These are phyloP conservation scores for Coryphaenoides rupestris DNA, from an alignment of 2,113 vertebrate genomes.

Conservation along the genomic window DNA sequence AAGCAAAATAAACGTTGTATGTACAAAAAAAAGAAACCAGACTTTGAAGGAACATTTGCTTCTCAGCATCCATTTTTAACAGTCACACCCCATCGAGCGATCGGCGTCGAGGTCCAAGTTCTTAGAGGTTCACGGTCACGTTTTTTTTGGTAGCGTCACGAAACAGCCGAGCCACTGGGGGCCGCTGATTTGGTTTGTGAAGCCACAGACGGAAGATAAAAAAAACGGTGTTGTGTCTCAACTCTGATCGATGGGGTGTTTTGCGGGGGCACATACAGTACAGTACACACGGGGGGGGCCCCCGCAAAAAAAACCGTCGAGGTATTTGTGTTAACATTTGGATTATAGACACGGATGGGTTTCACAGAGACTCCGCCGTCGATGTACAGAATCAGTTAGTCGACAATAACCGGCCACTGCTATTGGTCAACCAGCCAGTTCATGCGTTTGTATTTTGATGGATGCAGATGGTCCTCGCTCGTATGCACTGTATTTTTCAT, in stretches of 20 bases:
- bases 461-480: neutral
- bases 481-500: neutral
- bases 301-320: slow-evolving; percentile 44
- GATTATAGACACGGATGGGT: slow-evolving; percentile 12
- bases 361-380: slow-evolving; percentile 31
- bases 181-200: slow-evolving; percentile 33
- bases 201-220: slow-evolving; percentile 30
- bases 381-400: slow-evolving; percentile 46
- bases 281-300: no score
- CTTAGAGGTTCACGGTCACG: slow-evolving; percentile 21
- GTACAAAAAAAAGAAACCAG: slow-evolving; percentile 11
- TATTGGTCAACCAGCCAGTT: slow-evolving; percentile 44
- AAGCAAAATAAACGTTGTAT: slow-evolving; percentile 27
- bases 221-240: slow-evolving; percentile 24
- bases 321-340: slow-evolving; percentile 43
- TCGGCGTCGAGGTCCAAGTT: no score
- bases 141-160: slow-evolving; percentile 14
- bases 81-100: neutral
- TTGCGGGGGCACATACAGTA: slow-evolving; percentile 43
- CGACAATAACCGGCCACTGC: slow-evolving; percentile 26
- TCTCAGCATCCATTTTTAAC: slow-evolving; percentile 21
- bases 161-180: slow-evolving; percentile 23
- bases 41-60: slow-evolving; percentile 39
- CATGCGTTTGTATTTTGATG: slow-evolving; percentile 3
- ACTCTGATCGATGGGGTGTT: slow-evolving; percentile 42